Conservation (phyloP, 2,113 vertebrate genomes). For the Ictalurus furcatus region DNA sequence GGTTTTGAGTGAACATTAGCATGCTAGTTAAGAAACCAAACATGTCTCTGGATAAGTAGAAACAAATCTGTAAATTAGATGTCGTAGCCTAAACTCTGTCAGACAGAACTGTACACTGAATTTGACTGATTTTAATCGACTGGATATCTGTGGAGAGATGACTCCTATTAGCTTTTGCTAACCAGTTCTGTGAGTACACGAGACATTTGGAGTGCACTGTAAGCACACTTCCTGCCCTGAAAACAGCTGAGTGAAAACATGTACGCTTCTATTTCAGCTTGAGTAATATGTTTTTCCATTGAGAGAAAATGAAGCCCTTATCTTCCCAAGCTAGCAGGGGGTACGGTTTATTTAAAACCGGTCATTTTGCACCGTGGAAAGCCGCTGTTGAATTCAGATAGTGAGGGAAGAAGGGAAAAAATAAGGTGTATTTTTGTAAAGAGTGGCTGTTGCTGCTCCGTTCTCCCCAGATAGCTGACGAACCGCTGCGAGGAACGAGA, state of each 20-base stretch:
- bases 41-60: not conserved
- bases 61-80: not conserved
- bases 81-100: not conserved
- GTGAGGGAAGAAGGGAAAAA: conserved; percentile 23
- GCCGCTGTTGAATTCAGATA: conserved; percentile 35
- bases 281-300: conserved; percentile 19
- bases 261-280: not conserved
- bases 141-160: not conserved
- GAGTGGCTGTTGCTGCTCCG: conserved; percentile 10
- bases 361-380: conserved; percentile 28
- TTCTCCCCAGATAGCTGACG: conserved; percentile 35
- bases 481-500: conserved; percentile 30
- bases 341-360: not conserved
- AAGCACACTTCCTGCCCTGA: not conserved
- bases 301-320: conserved; percentile 32
- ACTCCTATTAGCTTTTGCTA: not conserved
- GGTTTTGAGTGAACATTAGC: not conserved
- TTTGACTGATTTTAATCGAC: not conserved
- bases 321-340: not conserved
- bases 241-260: conserved; percentile 11
- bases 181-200: not conserved
- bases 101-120: not conserved
- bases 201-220: not conserved
- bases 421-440: conserved; percentile 30
- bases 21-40: not conserved